Evolutionary conservation across 2,888 invertebrate species (phyloP), one percentile per base, ranked within the genome.

Genomic region (Trissolcus brochymenae): DNA sequence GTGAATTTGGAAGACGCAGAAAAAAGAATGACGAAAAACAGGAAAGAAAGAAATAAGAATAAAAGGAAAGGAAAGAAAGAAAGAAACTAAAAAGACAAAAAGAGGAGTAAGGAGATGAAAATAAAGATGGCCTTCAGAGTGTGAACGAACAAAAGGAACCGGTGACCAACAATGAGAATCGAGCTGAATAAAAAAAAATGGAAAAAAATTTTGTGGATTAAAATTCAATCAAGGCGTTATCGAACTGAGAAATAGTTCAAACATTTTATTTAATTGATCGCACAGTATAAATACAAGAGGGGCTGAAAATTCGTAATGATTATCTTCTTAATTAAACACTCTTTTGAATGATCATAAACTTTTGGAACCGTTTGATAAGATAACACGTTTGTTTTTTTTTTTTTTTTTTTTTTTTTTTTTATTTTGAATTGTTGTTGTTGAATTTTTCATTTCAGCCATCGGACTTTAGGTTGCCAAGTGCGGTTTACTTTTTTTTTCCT

Each of bases 291-390:
- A 46, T 53, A 43, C 43, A 29, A 4, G 16, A 4, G 35, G 35
- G 35, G 35, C 35, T 35, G 35, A 9, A 9, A 35, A 70, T 70
- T 70, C 1, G 9, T 35, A 0, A 55, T 19, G 50, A 70, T 61
- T 55, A 70, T 62, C 62, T 62, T 62, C 70, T 70, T 70, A 61
- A 62, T 62, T 56, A 62, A 68, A 70, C 55, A 56, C 40, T 29
- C 46, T 21, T 61, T 60, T 29, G 35, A 61, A 49, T 55, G 16
- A 16, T 49, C 49, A 1, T 41, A 13, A 40, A 68, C 14, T 60
- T 68, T 29, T 51, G 46, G 4, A 49, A 13, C 16, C n/a, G 25
- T 13, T 6, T 53, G 59, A 68, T 68, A 60, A 68, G 68, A 61
- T 60, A 68, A 60, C 46, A n/a, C 43, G 11, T 11, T 4, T 46